Evolutionary conservation across 2,797 vertebrate species (phyloP).

Genomic region (Characodon lateralis): DNA sequence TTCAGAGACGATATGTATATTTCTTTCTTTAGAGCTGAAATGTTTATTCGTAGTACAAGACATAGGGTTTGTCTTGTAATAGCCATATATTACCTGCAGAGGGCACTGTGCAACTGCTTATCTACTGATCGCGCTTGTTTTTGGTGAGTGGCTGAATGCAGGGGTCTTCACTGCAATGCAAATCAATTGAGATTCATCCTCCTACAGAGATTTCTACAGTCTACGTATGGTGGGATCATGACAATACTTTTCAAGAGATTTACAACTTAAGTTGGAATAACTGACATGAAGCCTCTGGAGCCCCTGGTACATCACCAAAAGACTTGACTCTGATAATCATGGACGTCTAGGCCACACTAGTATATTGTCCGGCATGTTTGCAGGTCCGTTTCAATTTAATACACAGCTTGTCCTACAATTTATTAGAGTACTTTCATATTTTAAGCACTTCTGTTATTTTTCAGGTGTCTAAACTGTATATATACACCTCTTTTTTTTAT

Average conservation of each 20-base stretch:
- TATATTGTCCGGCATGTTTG: no score
- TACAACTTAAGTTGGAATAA: background rate
- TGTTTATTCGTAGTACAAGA: no score
- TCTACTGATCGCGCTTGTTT: background rate
- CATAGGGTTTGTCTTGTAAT: background rate
- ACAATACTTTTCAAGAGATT: background rate
- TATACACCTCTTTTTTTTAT: no score
- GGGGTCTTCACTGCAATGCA: background rate
- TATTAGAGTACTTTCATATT: background rate
- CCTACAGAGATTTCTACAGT: background rate
- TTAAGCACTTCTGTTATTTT: background rate
- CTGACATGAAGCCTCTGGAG: background rate
- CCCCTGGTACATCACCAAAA: no score
- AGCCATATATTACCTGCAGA: slow-evolving; percentile 32
- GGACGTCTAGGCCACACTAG: no score
- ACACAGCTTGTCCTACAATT: background rate
- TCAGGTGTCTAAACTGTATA: background rate
- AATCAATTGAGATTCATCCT: slow-evolving; percentile 5
- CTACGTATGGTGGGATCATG: background rate
- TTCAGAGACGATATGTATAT: no score
- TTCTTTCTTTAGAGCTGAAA: no score
- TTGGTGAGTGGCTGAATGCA: background rate
- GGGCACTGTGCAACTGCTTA: slow-evolving; percentile 49
- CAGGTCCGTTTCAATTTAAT: no score
- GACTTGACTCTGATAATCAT: no score